A percentile compares a stretch with the other conserved stretches of the same genome.
phyloP scores from a whole-genome alignment of 2,797 vertebrate species.

The Moxostoma hubbsi region DNA sequence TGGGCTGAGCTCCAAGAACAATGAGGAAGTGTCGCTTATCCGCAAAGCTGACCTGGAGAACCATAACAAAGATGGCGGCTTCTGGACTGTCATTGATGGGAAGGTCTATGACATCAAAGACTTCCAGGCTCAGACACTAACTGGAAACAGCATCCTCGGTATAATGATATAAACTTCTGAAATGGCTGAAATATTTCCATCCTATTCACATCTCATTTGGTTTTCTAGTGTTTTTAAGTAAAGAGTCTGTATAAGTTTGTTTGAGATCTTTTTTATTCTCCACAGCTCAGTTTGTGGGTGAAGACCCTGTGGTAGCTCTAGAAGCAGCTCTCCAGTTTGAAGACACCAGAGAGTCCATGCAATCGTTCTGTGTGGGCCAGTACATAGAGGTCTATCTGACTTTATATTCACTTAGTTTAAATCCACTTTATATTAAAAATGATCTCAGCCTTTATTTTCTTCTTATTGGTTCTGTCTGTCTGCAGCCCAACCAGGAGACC shows the following conservation, averaged over 20 bases:
- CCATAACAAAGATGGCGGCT: constrained; percentile 98
- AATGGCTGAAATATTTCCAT: neutral
- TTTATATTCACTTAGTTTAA: constrained; percentile 43
- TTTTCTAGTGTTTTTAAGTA: neutral
- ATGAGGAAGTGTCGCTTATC: constrained; percentile 95
- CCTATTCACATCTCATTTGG: neutral
- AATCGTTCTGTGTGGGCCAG: constrained; percentile 96
- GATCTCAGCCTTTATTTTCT: neutral
- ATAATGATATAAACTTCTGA: constrained; percentile 34
- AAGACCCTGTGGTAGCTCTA: constrained; percentile 94
- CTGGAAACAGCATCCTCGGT: constrained; percentile 94
- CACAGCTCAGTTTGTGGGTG: constrained; percentile 95
- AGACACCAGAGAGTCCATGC: constrained; percentile 95
- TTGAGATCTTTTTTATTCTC: neutral
- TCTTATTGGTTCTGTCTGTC: constrained; percentile 5
- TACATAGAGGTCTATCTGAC: constrained; percentile 87
- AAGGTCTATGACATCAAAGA: constrained; percentile 99
- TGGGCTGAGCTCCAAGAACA: constrained; percentile 91
- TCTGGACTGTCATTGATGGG: constrained; percentile 97
- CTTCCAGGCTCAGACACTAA: constrained; percentile 94
- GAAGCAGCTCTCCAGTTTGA: constrained; percentile 96
- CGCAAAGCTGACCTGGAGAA: constrained; percentile 98
- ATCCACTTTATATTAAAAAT: neutral
- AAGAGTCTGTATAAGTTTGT: too few relatives aligned
- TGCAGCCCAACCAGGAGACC: constrained; percentile 95